Conservation (phyloP, 2,888 invertebrate species). For the Diplazon laetatorius region DNA sequence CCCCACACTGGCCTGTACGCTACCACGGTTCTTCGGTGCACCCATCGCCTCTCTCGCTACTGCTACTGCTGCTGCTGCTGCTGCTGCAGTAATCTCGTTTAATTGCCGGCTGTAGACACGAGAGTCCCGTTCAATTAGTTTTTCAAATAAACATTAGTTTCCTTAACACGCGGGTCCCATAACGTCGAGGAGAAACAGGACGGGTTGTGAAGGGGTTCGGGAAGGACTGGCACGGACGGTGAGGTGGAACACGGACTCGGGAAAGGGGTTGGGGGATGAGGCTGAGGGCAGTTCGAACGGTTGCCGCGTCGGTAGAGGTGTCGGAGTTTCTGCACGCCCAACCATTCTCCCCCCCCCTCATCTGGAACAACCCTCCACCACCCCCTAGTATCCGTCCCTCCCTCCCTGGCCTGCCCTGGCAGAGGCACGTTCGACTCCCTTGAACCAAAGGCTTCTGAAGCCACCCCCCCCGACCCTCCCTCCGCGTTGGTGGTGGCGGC, state of each 20-base stretch:
- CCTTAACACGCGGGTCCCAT: slow-evolving; percentile 74
- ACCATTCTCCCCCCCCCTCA: slow-evolving; percentile 36
- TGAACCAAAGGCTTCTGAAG: slow-evolving; percentile 62
- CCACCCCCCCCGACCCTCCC: too few species aligned
- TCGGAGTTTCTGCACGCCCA: slow-evolving; percentile 62
- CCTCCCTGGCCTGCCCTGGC: not conserved
- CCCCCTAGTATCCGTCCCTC: too few species aligned
- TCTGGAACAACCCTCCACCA: slow-evolving; percentile 45
- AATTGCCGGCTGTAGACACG: slow-evolving; percentile 82
- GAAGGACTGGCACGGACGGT: slow-evolving; percentile 65
- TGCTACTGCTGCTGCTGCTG: too few species aligned
- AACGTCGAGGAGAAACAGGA: slow-evolving; percentile 70
- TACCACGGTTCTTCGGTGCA: slow-evolving; percentile 39
- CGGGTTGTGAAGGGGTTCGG: slow-evolving; percentile 44
- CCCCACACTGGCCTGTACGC: slow-evolving; percentile 64
- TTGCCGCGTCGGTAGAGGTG: slow-evolving; percentile 70
- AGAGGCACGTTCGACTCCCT: slow-evolving; percentile 42
- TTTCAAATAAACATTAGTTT: slow-evolving; percentile 77
- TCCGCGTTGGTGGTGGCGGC: slow-evolving; percentile 64
- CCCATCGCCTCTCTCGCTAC: slow-evolving; percentile 69
- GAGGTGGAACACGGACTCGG: slow-evolving; percentile 66
- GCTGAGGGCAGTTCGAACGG: slow-evolving; percentile 59
- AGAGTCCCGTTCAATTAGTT: slow-evolving; percentile 78
- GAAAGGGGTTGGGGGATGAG: slow-evolving; percentile 62
- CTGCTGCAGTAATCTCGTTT: slow-evolving; percentile 82